Evolutionary conservation across 2,888 invertebrate species (phyloP).

Genomic region (Lasioglossum calceatum): DNA sequence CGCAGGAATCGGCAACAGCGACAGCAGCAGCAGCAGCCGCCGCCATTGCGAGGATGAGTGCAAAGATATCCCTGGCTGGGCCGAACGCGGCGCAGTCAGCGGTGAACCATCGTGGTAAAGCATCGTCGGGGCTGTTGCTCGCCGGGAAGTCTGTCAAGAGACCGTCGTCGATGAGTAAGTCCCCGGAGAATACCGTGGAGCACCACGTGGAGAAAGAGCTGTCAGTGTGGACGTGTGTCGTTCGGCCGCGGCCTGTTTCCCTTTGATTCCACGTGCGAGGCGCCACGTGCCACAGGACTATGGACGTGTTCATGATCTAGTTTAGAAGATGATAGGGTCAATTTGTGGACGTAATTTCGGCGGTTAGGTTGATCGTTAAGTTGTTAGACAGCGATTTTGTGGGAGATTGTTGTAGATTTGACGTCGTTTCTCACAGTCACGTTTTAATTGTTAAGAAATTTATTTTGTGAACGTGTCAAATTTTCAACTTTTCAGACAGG

Average conservation of each 20-base stretch:
- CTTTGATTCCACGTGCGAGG: neutral
- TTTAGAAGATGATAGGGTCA: neutral
- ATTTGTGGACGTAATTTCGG: neutral
- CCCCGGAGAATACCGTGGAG: neutral
- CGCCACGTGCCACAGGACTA: neutral
- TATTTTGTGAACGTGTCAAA: too few species aligned
- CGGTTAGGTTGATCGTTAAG: neutral
- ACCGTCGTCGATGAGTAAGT: conserved; percentile 69
- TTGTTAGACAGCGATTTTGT: neutral
- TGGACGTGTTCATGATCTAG: neutral
- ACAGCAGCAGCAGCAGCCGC: neutral
- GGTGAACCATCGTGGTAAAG: conserved; percentile 73
- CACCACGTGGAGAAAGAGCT: neutral
- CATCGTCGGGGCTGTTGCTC: conserved; percentile 62
- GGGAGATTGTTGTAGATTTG: neutral
- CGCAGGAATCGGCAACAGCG: conserved; percentile 56
- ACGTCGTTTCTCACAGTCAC: too few species aligned
- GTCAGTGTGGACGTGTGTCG: conserved; percentile 10
- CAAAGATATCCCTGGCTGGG: conserved; percentile 76
- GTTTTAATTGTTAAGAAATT: too few species aligned
- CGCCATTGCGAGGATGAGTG: conserved; percentile 74
- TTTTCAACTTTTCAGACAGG: too few species aligned
- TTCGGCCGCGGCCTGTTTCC: conserved; percentile 11
- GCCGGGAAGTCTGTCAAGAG: conserved; percentile 66
- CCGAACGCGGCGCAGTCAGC: conserved; percentile 75